phyloP scores from a whole-genome alignment of 2,888 invertebrate species.

The Tupiocoris notatus region DNA sequence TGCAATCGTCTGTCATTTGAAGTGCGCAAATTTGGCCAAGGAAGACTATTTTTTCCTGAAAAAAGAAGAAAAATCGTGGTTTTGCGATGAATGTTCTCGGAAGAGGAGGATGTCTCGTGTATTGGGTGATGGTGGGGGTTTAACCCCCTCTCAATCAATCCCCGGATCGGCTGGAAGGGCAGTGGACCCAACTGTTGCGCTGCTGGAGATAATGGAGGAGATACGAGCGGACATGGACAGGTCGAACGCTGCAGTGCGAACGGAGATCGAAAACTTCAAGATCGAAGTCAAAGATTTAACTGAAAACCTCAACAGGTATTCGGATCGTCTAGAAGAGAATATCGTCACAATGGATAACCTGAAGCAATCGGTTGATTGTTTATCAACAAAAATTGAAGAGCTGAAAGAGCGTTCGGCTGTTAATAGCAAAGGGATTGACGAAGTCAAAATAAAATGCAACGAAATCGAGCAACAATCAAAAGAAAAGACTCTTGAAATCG shows the following conservation, averaged over 20 bases:
- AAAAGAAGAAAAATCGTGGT: neutral
- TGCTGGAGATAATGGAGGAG: neutral
- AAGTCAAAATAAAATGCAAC: neutral
- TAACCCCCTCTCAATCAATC: neutral
- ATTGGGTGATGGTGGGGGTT: neutral
- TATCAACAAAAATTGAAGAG: neutral
- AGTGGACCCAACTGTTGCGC: neutral
- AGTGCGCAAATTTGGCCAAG: neutral
- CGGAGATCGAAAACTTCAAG: neutral
- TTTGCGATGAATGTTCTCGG: neutral
- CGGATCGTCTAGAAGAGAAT: neutral
- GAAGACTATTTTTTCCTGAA: neutral
- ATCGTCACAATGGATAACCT: neutral
- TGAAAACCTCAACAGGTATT: neutral
- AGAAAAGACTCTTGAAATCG: neutral
- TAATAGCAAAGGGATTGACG: neutral
- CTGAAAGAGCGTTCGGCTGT: neutral
- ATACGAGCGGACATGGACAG: neutral
- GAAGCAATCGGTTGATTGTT: neutral
- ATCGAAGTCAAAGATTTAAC: neutral
- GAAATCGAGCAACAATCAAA: neutral
- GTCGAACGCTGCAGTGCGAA: neutral
- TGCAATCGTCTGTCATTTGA: neutral
- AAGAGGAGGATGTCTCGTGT: neutral
- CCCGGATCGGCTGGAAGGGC: neutral